Conservation (phyloP, 2,888 invertebrate genomes). For the Trichacis sp. region DNA sequence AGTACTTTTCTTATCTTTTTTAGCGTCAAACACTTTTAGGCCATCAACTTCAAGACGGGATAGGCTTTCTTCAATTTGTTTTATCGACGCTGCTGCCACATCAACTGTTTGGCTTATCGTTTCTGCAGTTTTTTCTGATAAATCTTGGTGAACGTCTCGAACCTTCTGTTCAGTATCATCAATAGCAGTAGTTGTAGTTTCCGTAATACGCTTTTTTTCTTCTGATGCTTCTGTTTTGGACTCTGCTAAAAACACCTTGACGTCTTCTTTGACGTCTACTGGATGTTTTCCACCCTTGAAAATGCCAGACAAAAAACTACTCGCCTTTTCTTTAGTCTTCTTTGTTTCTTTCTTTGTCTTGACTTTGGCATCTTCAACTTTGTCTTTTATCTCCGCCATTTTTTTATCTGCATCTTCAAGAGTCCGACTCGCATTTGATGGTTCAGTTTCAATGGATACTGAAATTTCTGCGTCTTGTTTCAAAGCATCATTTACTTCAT, state of each 20-base stretch:
- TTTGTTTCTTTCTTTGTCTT: conserved; percentile 38
- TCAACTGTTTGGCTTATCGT: conserved; percentile 17
- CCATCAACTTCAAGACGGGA: too few relatives aligned
- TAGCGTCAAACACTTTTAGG: conserved; percentile 2
- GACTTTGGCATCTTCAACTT: conserved; percentile 19
- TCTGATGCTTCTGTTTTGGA: conserved; percentile 47
- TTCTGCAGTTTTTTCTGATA: too few relatives aligned
- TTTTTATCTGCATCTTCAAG: too few relatives aligned
- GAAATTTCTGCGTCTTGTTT: too few relatives aligned
- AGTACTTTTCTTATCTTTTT: conserved; percentile 3
- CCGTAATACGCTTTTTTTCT: too few relatives aligned
- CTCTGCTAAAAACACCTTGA: conserved; percentile 61
- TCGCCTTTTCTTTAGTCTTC: conserved; percentile 31
- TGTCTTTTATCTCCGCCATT: too few relatives aligned
- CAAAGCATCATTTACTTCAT: too few relatives aligned
- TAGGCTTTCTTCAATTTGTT: not conserved
- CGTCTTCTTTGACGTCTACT: conserved; percentile 24
- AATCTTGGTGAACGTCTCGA: too few relatives aligned
- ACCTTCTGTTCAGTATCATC: too few relatives aligned
- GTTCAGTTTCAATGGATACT: too few relatives aligned
- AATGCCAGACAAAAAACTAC: conserved; percentile 49
- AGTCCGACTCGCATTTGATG: too few relatives aligned
- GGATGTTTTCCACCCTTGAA: conserved; percentile 40
- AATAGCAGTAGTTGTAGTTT: too few relatives aligned
- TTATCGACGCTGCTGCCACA: conserved; percentile 7